Conservation (phyloP, 2,797 vertebrate genomes). For the Strix occidentalis region DNA sequence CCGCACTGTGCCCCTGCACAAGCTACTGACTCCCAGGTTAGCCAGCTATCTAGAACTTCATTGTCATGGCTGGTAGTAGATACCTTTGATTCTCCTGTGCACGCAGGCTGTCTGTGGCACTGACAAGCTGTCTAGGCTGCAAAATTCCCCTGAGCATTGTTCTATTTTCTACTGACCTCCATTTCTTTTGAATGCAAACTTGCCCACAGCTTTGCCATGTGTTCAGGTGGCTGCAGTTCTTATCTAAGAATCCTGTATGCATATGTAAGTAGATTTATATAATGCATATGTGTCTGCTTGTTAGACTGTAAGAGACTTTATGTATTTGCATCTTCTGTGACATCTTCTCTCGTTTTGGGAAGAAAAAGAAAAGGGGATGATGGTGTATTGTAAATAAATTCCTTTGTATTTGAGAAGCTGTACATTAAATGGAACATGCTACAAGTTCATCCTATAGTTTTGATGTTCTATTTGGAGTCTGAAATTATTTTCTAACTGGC, state of each 20-base stretch:
- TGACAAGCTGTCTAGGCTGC: not conserved
- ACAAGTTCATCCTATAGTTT: not conserved
- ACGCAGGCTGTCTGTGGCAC: not conserved
- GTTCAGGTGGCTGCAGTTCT: not conserved
- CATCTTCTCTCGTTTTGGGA: not conserved
- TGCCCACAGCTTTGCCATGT: constrained; percentile 13
- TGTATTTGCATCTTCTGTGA: not conserved
- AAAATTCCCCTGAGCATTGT: not conserved
- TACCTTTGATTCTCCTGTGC: not conserved
- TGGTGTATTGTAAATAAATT: not conserved
- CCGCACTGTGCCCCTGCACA: not conserved
- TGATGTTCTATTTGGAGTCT: not conserved
- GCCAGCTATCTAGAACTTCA: not conserved
- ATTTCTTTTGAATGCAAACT: not conserved
- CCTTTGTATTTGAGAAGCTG: not conserved
- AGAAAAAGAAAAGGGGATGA: not conserved
- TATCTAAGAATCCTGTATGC: not conserved
- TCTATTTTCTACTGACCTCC: constrained; percentile 10
- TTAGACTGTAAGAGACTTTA: not conserved
- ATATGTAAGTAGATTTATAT: not conserved
- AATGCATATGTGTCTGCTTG: not conserved
- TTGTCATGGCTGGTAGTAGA: not conserved
- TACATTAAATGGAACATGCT: not conserved
- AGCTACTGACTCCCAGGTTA: not conserved
- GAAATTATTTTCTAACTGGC: not conserved